phyloP scores from a whole-genome alignment of 2,113 vertebrate species.

The Genyomyrus donnyi region DNA sequence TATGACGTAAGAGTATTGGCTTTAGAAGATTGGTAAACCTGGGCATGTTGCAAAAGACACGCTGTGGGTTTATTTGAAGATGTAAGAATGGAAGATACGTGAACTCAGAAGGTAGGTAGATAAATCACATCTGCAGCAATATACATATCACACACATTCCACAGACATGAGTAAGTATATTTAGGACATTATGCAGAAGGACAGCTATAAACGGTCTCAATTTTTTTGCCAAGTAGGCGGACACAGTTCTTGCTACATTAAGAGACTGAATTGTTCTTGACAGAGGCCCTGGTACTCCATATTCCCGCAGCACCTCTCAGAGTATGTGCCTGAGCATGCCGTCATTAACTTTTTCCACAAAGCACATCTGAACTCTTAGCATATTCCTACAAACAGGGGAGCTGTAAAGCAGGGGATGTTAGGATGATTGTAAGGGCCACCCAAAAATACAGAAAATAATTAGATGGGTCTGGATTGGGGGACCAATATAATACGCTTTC shows the following conservation, averaged over 20 bases:
- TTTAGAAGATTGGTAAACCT: background rate
- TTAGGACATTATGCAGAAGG: background rate
- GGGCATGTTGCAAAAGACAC: background rate
- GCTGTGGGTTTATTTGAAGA: background rate
- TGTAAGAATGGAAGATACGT: background rate
- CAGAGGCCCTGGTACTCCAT: background rate
- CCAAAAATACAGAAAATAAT: background rate
- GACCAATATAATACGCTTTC: background rate
- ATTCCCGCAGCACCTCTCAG: background rate
- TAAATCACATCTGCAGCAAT: background rate
- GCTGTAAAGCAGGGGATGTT: background rate
- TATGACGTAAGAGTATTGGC: background rate
- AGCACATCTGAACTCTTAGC: background rate
- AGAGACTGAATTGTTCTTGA: background rate
- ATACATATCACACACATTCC: background rate
- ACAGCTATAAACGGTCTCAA: background rate
- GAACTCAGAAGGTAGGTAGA: background rate
- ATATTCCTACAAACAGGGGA: background rate
- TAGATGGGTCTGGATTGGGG: background rate
- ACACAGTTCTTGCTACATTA: background rate
- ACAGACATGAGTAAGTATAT: background rate
- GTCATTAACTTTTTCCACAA: background rate
- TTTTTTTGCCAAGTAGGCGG: background rate
- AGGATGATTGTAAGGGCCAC: background rate
- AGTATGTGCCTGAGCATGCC: background rate